Evolutionary conservation across 2,888 invertebrate genomes (phyloP), one percentile per base, ranked within the genome.

Genomic region (Augiades crinisus): DNA sequence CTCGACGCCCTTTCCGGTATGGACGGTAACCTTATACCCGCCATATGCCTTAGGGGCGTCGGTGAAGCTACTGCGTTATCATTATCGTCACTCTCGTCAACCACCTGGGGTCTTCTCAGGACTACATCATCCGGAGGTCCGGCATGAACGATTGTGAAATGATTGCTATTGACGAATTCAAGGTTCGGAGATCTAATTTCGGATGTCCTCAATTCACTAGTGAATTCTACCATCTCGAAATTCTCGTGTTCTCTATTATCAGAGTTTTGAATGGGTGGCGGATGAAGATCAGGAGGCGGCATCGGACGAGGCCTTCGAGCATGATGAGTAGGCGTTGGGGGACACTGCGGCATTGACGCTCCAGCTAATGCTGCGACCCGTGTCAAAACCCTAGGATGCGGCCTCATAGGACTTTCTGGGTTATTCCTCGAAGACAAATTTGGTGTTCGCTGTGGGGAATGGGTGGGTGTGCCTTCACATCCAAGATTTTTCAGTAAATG

Each of bases 271-370:
- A 81, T 75, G 0, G 90, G 90, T 1, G 90, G 88, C 0, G 91
- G 91, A 54, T 91, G 91, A 21, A 92, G 71, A 43, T 88, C 91
- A 0, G 92, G 90, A 0, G 88, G 89, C 0, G 91, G 92, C 59
- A 92, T 81, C 10, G 92, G 92, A 56, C 93, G 89, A 5, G 93
- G 90, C 38, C 93, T 91, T 33, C 95, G 90, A 0, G 95, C 95
- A 69, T 95, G 96, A 77, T 96, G 96, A 0, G 96, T 96, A 0
- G 96, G 96, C 0, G 96, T 96, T 0, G 96, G 96, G 2, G 96
- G 96, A 69, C 96, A 96, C 58, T 95, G 93, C 0, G 94, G 91
- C 33, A 87, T 81, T 0, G 91, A 87, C 40, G 81, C 69, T 0
- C 93, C 91, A n/a, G 91, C 88, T 38, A 91, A 77, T 24, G 90